phyloP scores from a whole-genome alignment of 2,888 invertebrate species.

The Gryllus longicercus region DNA sequence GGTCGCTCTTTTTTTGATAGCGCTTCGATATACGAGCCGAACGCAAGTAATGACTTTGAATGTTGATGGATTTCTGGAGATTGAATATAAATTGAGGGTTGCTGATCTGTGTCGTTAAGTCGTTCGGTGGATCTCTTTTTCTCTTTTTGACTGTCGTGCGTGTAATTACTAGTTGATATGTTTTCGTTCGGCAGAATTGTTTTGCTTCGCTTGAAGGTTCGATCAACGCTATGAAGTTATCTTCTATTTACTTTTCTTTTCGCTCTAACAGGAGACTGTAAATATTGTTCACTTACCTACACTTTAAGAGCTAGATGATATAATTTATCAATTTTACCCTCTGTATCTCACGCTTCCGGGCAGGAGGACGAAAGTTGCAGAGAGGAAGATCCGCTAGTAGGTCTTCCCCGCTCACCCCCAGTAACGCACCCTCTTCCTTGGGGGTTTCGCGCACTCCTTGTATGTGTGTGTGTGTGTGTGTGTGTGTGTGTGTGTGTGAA shows the following conservation, averaged over 20 bases:
- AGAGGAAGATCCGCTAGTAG: background rate
- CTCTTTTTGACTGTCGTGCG: no score
- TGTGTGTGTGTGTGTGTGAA: background rate
- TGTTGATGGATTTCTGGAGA: constrained; percentile 10
- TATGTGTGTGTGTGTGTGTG: background rate
- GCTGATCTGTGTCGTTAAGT: constrained; percentile 11
- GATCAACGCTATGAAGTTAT: background rate
- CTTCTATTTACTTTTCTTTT: background rate
- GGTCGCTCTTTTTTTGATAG: background rate
- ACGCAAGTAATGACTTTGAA: background rate
- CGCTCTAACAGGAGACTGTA: background rate
- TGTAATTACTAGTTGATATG: no score
- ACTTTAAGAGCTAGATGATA: background rate
- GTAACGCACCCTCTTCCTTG: background rate
- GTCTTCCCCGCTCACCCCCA: background rate
- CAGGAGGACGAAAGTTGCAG: background rate
- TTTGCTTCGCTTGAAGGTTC: no score
- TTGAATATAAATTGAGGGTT: constrained; percentile 4
- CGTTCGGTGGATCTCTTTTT: no score
- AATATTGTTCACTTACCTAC: background rate
- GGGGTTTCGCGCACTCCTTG: background rate
- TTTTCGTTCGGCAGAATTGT: no score
- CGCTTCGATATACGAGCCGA: background rate
- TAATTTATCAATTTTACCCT: background rate
- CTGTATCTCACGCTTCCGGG: background rate